phyloP scores from a whole-genome alignment of 2,797 vertebrate species.

The Dendrocincla tyrannina region DNA sequence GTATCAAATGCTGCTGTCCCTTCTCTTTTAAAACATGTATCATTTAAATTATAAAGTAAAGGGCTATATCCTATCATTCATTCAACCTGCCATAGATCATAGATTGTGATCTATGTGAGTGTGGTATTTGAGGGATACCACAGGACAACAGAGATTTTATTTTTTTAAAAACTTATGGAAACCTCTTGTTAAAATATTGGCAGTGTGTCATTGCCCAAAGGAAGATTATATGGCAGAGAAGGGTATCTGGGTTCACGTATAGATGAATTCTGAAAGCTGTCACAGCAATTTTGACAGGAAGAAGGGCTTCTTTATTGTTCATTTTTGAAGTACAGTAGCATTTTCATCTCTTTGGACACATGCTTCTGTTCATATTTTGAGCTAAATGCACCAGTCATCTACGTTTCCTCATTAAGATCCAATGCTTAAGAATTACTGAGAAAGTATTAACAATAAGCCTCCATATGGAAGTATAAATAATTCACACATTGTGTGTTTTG shows the following conservation, averaged over 20 bases:
- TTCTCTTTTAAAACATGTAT: not conserved
- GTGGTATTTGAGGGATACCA: not conserved
- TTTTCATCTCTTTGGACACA: not conserved
- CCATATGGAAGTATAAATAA: conserved; percentile 54
- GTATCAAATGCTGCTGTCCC: not conserved
- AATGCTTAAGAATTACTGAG: conserved; percentile 30
- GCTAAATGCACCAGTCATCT: not conserved
- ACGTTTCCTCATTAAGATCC: conserved; percentile 35
- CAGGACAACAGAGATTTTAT: not conserved
- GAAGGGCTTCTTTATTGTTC: conserved; percentile 19
- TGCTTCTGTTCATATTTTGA: conserved; percentile 25
- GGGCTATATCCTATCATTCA: not conserved
- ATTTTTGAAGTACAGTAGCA: not conserved
- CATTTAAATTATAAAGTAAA: not conserved
- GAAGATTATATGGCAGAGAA: not conserved
- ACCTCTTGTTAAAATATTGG: not conserved
- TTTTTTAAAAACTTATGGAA: not conserved
- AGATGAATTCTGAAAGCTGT: conserved; percentile 33
- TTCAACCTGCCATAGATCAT: not conserved
- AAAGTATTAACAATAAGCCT: conserved; percentile 42
- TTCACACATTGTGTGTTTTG: conserved; percentile 35
- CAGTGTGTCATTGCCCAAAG: not conserved
- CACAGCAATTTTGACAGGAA: conserved; percentile 30
- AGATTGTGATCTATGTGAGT: not conserved
- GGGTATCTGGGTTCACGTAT: not conserved